These are phyloP conservation scores for Endomychus coccineus DNA, from an alignment of 2,888 invertebrate species.

Conservation along the genomic window DNA sequence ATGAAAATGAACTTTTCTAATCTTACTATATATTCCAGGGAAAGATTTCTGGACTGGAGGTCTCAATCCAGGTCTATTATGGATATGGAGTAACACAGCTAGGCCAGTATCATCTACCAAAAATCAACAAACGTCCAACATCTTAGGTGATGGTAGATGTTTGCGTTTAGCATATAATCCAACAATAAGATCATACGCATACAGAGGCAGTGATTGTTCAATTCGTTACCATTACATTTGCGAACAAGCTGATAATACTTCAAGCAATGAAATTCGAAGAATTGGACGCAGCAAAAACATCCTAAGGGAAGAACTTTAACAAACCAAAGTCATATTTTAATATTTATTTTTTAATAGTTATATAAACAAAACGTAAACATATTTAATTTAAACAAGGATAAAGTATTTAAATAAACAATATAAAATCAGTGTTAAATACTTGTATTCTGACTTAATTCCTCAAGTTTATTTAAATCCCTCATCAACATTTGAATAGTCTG, in stretches of 20 bases:
- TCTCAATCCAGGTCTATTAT: slow-evolving; percentile 74
- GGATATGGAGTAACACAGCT: slow-evolving; percentile 83
- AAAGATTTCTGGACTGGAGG: slow-evolving; percentile 79
- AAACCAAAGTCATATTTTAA: too few species aligned
- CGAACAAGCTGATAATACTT: slow-evolving; percentile 54
- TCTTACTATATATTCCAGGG: slow-evolving; percentile 41
- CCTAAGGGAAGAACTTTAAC: slow-evolving; percentile 21
- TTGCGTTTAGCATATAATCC: slow-evolving; percentile 61
- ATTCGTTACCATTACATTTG: slow-evolving; percentile 63
- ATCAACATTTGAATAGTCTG: slow-evolving; percentile 68
- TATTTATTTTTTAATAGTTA: too few species aligned
- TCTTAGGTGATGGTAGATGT: slow-evolving; percentile 63
- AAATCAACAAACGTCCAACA: slow-evolving; percentile 42
- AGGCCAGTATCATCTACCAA: slow-evolving; percentile 52
- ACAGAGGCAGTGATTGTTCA: slow-evolving; percentile 69
- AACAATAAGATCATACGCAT: slow-evolving; percentile 53
- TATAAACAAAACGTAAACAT: too few species aligned
- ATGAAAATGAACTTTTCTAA: slow-evolving; percentile 1
- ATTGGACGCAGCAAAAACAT: slow-evolving; percentile 36
- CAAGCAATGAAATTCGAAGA: slow-evolving; percentile 54
- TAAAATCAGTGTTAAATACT: too few species aligned
- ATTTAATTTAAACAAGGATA: too few species aligned
- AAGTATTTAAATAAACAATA: too few species aligned
- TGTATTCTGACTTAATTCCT: slow-evolving; percentile 34
- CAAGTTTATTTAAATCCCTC: slow-evolving; percentile 62